These are phyloP conservation scores for Cynodonichthys magdalenae DNA, from an alignment of 2,797 vertebrate species.

Conservation along the genomic window DNA sequence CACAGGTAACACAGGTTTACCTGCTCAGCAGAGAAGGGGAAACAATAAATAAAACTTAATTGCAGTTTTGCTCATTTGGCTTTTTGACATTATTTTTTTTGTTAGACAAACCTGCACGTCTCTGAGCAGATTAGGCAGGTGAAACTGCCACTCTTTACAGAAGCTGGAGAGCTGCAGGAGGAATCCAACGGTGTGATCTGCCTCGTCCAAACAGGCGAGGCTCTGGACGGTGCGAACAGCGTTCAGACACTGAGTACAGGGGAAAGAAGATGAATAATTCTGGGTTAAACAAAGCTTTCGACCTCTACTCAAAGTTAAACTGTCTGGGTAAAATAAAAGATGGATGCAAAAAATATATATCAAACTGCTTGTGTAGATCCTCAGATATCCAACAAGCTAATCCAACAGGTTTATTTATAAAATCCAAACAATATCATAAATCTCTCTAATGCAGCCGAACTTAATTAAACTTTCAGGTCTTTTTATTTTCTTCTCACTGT, in stretches of 20 bases:
- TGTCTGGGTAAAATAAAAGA: too few species aligned
- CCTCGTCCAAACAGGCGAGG: conserved; percentile 93
- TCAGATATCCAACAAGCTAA: too few species aligned
- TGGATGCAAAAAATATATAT: too few species aligned
- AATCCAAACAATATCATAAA: too few species aligned
- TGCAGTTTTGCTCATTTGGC: neutral
- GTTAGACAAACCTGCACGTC: conserved; percentile 87
- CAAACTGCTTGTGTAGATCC: too few species aligned
- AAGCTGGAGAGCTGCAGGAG: conserved; percentile 96
- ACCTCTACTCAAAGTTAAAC: too few species aligned
- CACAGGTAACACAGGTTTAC: conserved; percentile 96
- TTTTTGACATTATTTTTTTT: neutral
- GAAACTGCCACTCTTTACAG: conserved; percentile 97
- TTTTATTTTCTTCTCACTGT: too few species aligned
- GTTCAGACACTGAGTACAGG: conserved; percentile 87
- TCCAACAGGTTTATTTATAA: too few species aligned
- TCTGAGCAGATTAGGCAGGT: conserved; percentile 91
- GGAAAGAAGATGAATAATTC: neutral
- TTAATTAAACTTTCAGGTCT: too few species aligned
- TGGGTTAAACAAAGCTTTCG: too few species aligned
- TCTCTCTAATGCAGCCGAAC: too few species aligned
- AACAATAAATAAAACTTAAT: neutral
- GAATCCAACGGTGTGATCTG: conserved; percentile 96
- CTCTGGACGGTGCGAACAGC: conserved; percentile 95
- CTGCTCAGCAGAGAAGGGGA: conserved; percentile 66